A percentile compares a stretch with the other conserved stretches of the same genome.
phyloP scores from a whole-genome alignment of 2,888 invertebrate genomes.

The Cephonodes hylas region DNA sequence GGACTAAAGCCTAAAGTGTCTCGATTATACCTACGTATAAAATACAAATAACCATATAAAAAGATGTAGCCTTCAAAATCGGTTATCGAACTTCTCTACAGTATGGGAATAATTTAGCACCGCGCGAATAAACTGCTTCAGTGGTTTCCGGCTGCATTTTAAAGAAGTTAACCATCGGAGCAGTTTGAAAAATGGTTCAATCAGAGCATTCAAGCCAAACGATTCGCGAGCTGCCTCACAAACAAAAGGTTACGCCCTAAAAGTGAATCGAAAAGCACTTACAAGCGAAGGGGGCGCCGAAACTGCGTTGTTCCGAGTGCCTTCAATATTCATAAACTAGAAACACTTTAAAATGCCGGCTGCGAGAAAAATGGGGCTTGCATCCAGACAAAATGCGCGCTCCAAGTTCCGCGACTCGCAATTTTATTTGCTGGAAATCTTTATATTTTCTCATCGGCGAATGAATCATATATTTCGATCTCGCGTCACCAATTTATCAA shows the following conservation, averaged over 20 bases:
- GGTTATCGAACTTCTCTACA: too few species aligned
- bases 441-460: conserved; percentile 1
- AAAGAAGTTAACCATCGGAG: background rate
- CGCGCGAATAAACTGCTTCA: background rate
- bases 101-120: too few species aligned
- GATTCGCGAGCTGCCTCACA: background rate
- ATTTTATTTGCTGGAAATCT: background rate
- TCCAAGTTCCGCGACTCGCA: background rate
- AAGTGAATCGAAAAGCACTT: conserved; percentile 2
- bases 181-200: background rate
- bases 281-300: background rate
- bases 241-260: conserved; percentile 1
- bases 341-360: conserved; percentile 9
- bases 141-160: background rate
- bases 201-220: background rate
- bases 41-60: too few species aligned
- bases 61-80: too few species aligned
- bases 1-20: too few species aligned
- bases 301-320: conserved; percentile 12
- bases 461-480: background rate
- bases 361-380: conserved; percentile 2
- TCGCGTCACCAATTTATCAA: background rate
- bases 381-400: conserved; percentile 3
- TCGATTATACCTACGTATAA: too few species aligned
- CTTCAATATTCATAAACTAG: conserved; percentile 21